phyloP scores from a whole-genome alignment of 1,140 invertebrate genomes.

The Papilio glaucus region DNA sequence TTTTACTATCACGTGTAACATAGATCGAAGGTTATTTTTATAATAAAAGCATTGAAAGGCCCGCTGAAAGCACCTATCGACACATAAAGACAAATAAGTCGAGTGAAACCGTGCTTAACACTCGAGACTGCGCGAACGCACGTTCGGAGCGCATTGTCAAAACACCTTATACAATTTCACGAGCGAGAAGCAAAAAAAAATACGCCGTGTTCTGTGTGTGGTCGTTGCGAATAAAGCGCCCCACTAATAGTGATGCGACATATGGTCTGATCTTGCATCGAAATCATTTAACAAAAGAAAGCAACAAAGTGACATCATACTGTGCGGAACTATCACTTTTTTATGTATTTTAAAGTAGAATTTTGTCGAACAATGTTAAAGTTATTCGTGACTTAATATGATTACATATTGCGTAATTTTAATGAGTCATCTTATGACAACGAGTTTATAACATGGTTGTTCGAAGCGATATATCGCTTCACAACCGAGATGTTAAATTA shows the following conservation, averaged over 20 bases:
- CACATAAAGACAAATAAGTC: slow-evolving; percentile 61
- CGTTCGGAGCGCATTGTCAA: slow-evolving; percentile 74
- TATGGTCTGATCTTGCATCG: slow-evolving; percentile 19
- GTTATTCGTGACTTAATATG: too few relatives aligned
- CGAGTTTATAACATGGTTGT: too few relatives aligned
- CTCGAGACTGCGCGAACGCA: slow-evolving; percentile 68
- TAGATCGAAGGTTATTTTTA: slow-evolving; percentile 1
- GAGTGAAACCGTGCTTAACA: slow-evolving; percentile 71
- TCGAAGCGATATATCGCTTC: too few relatives aligned
- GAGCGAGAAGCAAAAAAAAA: slow-evolving; percentile 51
- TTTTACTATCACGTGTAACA: background rate
- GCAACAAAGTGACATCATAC: slow-evolving; percentile 4
- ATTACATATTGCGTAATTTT: too few relatives aligned
- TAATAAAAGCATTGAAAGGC: slow-evolving; percentile 19
- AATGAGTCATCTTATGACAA: too few relatives aligned
- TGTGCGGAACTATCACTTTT: background rate
- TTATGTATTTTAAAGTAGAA: background rate
- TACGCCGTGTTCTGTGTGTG: slow-evolving; percentile 69
- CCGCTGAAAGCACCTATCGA: slow-evolving; percentile 22
- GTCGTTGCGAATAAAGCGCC: slow-evolving; percentile 68
- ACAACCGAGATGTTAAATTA: too few relatives aligned
- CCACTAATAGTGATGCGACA: slow-evolving; percentile 32
- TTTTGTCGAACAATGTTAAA: too few relatives aligned
- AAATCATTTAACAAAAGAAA: slow-evolving; percentile 8
- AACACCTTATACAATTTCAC: slow-evolving; percentile 79